These are phyloP conservation scores for Aphaenogaster ashmeadi DNA, from an alignment of 1,140 invertebrate species.

Conservation along the genomic window DNA sequence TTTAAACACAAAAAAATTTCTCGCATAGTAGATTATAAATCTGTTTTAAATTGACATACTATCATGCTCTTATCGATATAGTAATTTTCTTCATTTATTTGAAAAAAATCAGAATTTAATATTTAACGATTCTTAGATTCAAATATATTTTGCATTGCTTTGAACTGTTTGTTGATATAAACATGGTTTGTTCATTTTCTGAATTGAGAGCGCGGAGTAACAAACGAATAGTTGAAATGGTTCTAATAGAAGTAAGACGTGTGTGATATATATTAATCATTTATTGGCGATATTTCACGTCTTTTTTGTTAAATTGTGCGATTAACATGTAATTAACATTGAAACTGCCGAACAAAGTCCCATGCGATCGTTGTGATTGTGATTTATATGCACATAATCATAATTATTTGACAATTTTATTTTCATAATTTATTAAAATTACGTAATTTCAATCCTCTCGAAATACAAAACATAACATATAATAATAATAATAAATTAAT, in stretches of 20 bases:
- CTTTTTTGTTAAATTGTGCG: neutral
- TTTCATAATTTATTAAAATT: conserved; percentile 4
- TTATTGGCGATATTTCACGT: neutral
- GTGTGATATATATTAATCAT: neutral
- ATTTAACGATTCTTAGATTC: neutral
- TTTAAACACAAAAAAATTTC: neutral
- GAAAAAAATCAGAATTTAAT: neutral
- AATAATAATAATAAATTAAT: conserved; percentile 9
- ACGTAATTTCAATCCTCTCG: neutral
- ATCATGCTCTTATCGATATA: neutral
- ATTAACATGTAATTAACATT: neutral
- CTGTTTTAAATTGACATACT: neutral
- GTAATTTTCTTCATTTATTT: neutral
- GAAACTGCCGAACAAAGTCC: neutral
- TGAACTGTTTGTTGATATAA: neutral
- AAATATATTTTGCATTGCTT: neutral
- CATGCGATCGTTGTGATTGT: neutral
- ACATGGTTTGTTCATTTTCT: neutral
- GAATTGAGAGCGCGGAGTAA: neutral
- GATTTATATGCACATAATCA: neutral
- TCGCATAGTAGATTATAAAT: neutral
- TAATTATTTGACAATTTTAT: neutral
- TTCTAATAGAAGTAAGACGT: neutral
- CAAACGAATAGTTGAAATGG: neutral
- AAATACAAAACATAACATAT: neutral